These are phyloP conservation scores for Euphydryas editha DNA, from an alignment of 2,888 invertebrate species.

Conservation along the genomic window DNA sequence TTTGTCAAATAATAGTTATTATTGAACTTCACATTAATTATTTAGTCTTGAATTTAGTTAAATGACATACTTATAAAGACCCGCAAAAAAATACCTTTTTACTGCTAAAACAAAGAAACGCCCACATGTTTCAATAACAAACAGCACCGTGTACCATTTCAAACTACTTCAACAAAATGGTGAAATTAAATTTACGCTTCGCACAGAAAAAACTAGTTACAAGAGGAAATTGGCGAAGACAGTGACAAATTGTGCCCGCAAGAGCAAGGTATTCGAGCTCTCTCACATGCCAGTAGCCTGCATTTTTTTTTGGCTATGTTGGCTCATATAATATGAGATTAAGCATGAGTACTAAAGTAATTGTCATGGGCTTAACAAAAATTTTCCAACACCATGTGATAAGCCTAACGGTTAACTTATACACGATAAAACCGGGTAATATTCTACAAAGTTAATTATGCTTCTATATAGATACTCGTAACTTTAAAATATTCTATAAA, in stretches of 20 bases:
- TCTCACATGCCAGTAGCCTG: constrained; percentile 48
- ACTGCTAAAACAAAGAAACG: not conserved
- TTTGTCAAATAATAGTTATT: too few relatives aligned
- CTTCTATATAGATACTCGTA: too few relatives aligned
- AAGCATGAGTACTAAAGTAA: constrained; percentile 22
- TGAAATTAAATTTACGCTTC: constrained; percentile 81
- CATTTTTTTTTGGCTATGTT: constrained; percentile 47
- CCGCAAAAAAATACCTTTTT: not conserved
- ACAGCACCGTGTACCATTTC: constrained; percentile 48
- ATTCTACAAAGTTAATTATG: too few relatives aligned
- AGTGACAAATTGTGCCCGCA: constrained; percentile 80
- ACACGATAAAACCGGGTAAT: not conserved
- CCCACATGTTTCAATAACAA: not conserved
- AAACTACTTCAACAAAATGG: constrained; percentile 72
- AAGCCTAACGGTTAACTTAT: not conserved
- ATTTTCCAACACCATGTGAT: not conserved
- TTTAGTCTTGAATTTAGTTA: constrained; percentile 2
- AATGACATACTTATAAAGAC: not conserved
- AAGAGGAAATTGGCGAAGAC: constrained; percentile 81
- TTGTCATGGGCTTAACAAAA: constrained; percentile 1
- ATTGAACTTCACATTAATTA: too few relatives aligned
- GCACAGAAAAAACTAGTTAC: constrained; percentile 82
- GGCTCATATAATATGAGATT: constrained; percentile 13
- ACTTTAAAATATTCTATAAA: too few relatives aligned
- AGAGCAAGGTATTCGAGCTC: constrained; percentile 61